A percentile compares a stretch with the other conserved stretches of the same genome.
These are phyloP conservation scores for Sebastes alutus DNA, from an alignment of 2,797 vertebrate species.

Conservation along the genomic window DNA sequence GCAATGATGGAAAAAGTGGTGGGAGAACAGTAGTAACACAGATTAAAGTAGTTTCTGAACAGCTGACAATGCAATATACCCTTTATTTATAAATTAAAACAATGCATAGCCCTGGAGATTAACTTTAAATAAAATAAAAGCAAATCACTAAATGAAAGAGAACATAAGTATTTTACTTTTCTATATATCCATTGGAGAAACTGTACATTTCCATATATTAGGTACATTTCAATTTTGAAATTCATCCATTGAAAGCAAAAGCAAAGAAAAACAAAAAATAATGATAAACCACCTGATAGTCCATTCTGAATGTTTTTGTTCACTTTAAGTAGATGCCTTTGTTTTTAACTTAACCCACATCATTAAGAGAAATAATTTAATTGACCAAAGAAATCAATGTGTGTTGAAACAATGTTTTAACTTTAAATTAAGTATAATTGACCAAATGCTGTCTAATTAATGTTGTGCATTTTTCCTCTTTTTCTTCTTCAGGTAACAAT, in stretches of 20 bases:
- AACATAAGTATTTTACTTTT: background rate
- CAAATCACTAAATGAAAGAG: background rate
- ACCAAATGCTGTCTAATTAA: slow-evolving; percentile 4
- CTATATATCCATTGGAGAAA: background rate
- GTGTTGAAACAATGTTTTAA: background rate
- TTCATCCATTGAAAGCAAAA: background rate
- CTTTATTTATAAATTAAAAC: background rate
- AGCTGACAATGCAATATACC: background rate
- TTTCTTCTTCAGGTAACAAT: background rate
- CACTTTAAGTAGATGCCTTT: background rate
- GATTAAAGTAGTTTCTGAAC: background rate
- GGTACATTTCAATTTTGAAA: background rate
- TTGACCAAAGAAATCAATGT: background rate
- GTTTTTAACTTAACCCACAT: background rate
- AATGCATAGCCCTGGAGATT: background rate
- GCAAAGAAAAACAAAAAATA: no score
- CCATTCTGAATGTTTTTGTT: background rate
- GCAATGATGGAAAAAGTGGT: background rate
- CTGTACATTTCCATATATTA: background rate
- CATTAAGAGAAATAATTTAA: background rate
- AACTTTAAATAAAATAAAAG: background rate
- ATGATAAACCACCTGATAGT: background rate
- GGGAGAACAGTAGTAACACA: background rate
- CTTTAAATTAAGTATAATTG: background rate
- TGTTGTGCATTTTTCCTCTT: background rate